These are phyloP conservation scores for Leiothrix lutea DNA, from an alignment of 2,113 vertebrate species.

Conservation along the genomic window DNA sequence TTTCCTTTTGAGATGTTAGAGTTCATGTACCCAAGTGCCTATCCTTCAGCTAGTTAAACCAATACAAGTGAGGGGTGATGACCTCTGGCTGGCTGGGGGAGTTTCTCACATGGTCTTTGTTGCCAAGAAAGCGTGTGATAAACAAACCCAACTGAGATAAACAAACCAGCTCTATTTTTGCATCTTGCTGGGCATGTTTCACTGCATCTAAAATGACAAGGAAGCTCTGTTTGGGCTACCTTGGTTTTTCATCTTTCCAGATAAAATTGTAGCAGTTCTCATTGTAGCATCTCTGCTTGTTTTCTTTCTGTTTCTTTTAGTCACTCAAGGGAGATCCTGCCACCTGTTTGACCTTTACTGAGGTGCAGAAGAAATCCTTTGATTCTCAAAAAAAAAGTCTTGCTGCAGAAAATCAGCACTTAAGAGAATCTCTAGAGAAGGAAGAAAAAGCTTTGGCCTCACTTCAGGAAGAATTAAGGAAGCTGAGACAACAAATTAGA, in stretches of 20 bases:
- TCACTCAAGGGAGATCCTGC: slow-evolving; percentile 77
- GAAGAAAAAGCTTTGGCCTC: slow-evolving; percentile 81
- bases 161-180: slow-evolving; percentile 30
- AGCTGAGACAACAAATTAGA: slow-evolving; percentile 80
- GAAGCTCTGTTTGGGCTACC: not conserved
- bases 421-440: slow-evolving; percentile 82
- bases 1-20: not conserved
- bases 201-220: not conserved
- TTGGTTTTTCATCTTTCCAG: not conserved
- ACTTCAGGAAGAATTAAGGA: slow-evolving; percentile 85
- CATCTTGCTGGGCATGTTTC: not conserved
- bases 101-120: not conserved
- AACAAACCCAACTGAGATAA: not conserved
- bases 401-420: slow-evolving; percentile 80
- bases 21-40: not conserved
- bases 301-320: slow-evolving; percentile 56
- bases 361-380: slow-evolving; percentile 73
- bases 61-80: not conserved
- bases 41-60: not conserved
- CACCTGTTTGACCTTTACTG: slow-evolving; percentile 73
- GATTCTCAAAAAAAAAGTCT: slow-evolving; percentile 77
- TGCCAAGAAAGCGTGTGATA: slow-evolving; percentile 12
- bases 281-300: not conserved
- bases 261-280: slow-evolving; percentile 58
- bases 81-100: not conserved